Conservation (phyloP, 2,113 vertebrate species). For the Lonchura striata region DNA sequence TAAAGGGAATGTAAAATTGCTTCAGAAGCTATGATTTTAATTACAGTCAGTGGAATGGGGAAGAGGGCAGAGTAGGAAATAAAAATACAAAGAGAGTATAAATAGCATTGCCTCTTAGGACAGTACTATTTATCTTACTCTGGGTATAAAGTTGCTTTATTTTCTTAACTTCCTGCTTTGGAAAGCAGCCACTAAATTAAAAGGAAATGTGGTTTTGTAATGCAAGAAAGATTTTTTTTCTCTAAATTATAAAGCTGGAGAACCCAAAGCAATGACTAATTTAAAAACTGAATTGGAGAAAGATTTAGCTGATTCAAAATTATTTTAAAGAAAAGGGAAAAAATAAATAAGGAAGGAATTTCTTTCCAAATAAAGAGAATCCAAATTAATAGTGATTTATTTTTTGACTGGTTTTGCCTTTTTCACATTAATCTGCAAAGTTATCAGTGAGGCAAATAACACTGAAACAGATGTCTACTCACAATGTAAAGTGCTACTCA, state of each 20-base stretch:
- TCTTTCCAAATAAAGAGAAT: neutral
- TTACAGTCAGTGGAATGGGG: neutral
- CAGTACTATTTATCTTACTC: conserved; percentile 58
- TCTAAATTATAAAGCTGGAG: neutral
- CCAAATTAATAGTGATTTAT: neutral
- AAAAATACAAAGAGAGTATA: conserved; percentile 62
- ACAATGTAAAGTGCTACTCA: neutral
- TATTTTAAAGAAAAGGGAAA: neutral
- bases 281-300: neutral
- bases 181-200: conserved; percentile 55
- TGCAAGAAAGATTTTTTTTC: conserved; percentile 6
- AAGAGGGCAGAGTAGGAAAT: conserved; percentile 52
- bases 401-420: neutral
- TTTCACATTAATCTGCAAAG: neutral
- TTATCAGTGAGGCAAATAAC: neutral
- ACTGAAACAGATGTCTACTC: neutral
- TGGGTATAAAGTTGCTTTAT: conserved; percentile 55
- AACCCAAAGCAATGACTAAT: conserved; percentile 7
- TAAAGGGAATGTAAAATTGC: conserved; percentile 24
- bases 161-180: conserved; percentile 68
- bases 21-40: conserved; percentile 39
- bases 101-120: conserved; percentile 59
- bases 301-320: neutral
- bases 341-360: neutral
- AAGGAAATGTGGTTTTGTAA: conserved; percentile 18